Evolutionary conservation across 2,797 vertebrate species (phyloP).

Genomic region (Cynodonichthys magdalenae): DNA sequence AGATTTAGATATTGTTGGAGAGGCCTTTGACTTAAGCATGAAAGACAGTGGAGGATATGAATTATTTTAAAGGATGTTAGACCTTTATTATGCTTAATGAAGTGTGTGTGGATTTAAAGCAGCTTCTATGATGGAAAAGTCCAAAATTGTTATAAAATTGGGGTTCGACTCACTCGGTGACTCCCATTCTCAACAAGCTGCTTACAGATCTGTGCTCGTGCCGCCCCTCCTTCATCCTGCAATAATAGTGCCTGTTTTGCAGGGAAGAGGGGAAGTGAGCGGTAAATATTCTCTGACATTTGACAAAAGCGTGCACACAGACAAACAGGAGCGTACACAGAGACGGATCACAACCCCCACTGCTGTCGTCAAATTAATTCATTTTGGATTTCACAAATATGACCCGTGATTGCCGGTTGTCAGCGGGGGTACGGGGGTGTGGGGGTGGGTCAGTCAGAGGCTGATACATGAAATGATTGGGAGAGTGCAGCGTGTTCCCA

Average conservation of each 20-base stretch:
- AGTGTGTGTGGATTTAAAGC: neutral
- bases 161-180: neutral
- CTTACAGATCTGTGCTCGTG: neutral
- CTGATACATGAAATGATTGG: conserved; percentile 87
- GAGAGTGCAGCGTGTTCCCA: conserved; percentile 84
- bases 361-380: conserved; percentile 71
- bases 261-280: conserved; percentile 25
- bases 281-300: conserved; percentile 71
- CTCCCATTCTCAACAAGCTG: conserved; percentile 4
- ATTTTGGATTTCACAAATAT: conserved; percentile 82
- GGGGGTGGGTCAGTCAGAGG: conserved; percentile 74
- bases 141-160: neutral
- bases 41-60: no score
- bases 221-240: conserved; percentile 1
- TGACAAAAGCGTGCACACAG: conserved; percentile 54
- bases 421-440: conserved; percentile 36
- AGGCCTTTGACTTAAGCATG: no score
- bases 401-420: conserved; percentile 83
- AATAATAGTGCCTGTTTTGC: conserved; percentile 29
- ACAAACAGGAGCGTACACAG: conserved; percentile 26
- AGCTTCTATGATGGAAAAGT: neutral
- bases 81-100: neutral
- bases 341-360: conserved; percentile 56
- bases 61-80: no score
- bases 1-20: no score